A percentile compares a stretch with the other conserved stretches of the same genome.
Conservation (phyloP, 2,888 invertebrate species). For the Eilema caniola region DNA sequence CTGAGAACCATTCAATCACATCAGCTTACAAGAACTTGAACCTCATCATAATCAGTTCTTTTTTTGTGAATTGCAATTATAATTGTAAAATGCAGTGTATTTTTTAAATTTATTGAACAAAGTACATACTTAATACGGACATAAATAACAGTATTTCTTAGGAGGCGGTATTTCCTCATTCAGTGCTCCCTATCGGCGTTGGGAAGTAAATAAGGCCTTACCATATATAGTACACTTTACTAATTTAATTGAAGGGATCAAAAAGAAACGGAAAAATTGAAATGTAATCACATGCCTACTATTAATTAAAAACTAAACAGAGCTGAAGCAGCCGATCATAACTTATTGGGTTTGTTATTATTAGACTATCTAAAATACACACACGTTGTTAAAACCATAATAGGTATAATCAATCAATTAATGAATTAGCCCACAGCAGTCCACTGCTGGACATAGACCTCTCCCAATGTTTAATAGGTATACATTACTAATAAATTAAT, state of each 20-base stretch:
- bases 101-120: too few relatives aligned
- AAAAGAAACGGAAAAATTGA: neutral
- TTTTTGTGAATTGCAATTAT: neutral
- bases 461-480: too few relatives aligned
- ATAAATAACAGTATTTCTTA: too few relatives aligned
- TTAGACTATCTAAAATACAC: neutral
- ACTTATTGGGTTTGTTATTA: too few relatives aligned
- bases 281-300: neutral
- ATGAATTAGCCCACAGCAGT: too few relatives aligned
- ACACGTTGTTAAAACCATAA: neutral
- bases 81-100: too few relatives aligned
- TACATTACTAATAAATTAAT: neutral
- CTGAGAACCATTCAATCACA: neutral
- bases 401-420: too few relatives aligned
- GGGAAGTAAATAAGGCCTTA: neutral
- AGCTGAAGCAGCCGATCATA: too few relatives aligned
- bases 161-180: neutral
- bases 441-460: too few relatives aligned
- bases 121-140: too few relatives aligned
- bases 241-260: constrained; percentile 1
- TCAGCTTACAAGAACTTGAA: neutral
- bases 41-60: neutral
- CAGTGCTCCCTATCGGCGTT: too few relatives aligned
- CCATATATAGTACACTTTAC: neutral
- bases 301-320: too few relatives aligned